A percentile compares a stretch with the other conserved stretches of the same genome.
Evolutionary conservation across 2,888 invertebrate genomes (phyloP).

Genomic region (Acleris cristana): DNA sequence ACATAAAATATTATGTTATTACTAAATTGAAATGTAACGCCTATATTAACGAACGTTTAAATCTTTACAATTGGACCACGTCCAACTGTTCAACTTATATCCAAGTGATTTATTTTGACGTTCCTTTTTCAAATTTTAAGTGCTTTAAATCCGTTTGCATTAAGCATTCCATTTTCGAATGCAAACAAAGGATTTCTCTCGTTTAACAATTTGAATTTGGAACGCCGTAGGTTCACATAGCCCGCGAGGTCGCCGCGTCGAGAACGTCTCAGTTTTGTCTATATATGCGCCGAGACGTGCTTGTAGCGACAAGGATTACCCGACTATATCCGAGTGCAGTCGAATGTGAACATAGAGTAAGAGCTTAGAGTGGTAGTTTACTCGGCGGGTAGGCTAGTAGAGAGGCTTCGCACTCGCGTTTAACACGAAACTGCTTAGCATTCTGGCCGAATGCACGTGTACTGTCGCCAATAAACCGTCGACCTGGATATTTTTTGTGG

Average conservation of each 20-base stretch:
- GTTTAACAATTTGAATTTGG: constrained; percentile 62
- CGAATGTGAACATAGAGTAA: constrained; percentile 9
- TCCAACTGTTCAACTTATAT: constrained; percentile 36
- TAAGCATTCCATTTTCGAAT: constrained; percentile 42
- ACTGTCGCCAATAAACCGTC: constrained; percentile 74
- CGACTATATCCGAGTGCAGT: constrained; percentile 47
- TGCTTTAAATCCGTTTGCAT: constrained; percentile 41
- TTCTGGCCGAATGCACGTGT: constrained; percentile 73
- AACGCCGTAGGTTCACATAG: constrained; percentile 67
- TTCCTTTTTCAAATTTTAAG: constrained; percentile 53
- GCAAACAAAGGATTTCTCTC: constrained; percentile 67
- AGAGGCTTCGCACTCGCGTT: constrained; percentile 54
- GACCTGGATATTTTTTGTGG: constrained; percentile 74
- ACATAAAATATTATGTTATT: constrained; percentile 29
- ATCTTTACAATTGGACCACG: constrained; percentile 28
- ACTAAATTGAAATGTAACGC: constrained; percentile 32
- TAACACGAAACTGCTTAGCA: constrained; percentile 78
- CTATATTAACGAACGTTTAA: constrained; percentile 21
- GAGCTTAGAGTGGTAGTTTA: constrained; percentile 9
- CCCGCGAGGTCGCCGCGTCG: constrained; percentile 66
- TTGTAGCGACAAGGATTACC: constrained; percentile 59
- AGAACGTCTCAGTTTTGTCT: constrained; percentile 72
- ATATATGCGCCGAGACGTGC: constrained; percentile 60
- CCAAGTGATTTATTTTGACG: constrained; percentile 51
- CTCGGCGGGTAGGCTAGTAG: constrained; percentile 34